These are phyloP conservation scores for Cercopithecus petaurista DNA, from an alignment of 2,797 vertebrate genomes.

Conservation along the genomic window DNA sequence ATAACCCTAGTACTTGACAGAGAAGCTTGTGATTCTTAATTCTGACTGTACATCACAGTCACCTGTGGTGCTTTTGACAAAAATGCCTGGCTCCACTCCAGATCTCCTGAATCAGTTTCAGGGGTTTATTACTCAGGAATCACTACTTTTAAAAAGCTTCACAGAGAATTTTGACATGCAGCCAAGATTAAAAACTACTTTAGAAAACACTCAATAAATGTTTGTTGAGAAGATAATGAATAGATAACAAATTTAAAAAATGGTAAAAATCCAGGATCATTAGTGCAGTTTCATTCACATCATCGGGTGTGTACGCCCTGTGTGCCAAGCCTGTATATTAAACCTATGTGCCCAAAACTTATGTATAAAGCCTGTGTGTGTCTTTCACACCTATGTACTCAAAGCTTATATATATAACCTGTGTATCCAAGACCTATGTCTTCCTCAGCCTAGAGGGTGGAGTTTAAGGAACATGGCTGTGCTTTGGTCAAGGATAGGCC, in stretches of 20 bases:
- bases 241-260: slow-evolving; percentile 19
- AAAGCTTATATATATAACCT: background rate
- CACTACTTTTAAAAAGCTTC: slow-evolving; percentile 18
- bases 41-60: background rate
- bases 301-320: background rate
- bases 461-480: background rate
- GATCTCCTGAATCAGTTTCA: background rate
- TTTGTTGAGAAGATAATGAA: slow-evolving; percentile 50
- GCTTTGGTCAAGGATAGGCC: background rate
- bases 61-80: background rate
- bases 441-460: background rate
- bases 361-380: background rate
- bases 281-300: slow-evolving; percentile 31
- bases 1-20: background rate
- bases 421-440: background rate
- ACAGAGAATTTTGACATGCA: slow-evolving; percentile 27
- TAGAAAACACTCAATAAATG: slow-evolving; percentile 41
- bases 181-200: slow-evolving; percentile 54
- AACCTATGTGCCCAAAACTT: background rate
- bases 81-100: background rate
- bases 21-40: background rate
- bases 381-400: background rate
- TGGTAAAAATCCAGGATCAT: background rate
- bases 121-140: background rate
- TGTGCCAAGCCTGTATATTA: background rate